Conservation (phyloP, 1,140 invertebrate species). For the Drosophila bocqueti region DNA sequence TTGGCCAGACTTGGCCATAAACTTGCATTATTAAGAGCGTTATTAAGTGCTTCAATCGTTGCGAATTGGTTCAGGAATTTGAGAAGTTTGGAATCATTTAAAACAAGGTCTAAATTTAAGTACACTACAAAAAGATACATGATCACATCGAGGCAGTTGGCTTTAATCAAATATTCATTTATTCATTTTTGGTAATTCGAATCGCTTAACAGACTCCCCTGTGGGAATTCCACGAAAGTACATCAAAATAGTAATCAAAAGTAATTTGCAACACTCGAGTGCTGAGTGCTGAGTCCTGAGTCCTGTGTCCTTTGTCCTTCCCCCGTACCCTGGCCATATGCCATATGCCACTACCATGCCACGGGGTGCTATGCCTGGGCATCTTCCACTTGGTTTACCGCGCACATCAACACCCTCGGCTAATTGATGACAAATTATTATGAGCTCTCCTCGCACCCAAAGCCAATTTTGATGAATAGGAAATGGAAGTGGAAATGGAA, state of each 20-base stretch:
- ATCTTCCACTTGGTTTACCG: constrained; percentile 80
- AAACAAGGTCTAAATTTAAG: not conserved
- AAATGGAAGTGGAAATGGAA: constrained; percentile 40
- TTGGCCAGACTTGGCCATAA: constrained; percentile 27
- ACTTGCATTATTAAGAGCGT: constrained; percentile 41
- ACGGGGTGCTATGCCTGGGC: constrained; percentile 59
- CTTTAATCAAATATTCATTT: constrained; percentile 57
- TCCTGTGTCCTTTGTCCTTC: constrained; percentile 36
- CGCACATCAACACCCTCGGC: constrained; percentile 82
- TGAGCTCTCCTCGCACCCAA: constrained; percentile 72
- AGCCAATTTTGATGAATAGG: constrained; percentile 81
- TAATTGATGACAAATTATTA: constrained; percentile 84
- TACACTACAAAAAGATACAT: not conserved
- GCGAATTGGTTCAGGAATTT: constrained; percentile 4
- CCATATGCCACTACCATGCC: constrained; percentile 60
- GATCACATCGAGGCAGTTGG: not conserved
- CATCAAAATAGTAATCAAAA: constrained; percentile 82
- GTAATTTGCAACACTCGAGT: constrained; percentile 67
- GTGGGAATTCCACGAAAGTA: constrained; percentile 69
- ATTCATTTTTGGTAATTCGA: constrained; percentile 70
- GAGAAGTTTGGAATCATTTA: not conserved
- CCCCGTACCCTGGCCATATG: constrained; percentile 38
- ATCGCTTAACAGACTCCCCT: constrained; percentile 58
- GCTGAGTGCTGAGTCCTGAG: constrained; percentile 24
- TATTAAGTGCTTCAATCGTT: constrained; percentile 20